Evolutionary conservation across 1,140 invertebrate species (phyloP).

Genomic region (Drosophila serrata): DNA sequence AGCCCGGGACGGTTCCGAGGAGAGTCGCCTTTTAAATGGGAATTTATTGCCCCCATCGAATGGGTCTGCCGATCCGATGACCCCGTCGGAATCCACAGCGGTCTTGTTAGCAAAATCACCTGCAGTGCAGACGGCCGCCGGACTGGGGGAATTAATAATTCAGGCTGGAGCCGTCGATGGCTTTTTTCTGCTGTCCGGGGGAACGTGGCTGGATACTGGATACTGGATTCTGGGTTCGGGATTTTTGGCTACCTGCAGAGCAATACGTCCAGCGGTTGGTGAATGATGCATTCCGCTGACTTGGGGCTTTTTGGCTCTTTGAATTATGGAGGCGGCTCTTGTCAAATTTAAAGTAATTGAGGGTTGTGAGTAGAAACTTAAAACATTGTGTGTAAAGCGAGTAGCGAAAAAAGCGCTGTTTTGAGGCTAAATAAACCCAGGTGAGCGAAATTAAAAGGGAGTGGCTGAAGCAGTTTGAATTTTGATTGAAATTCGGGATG

Average conservation of each 20-base stretch:
- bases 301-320: constrained; percentile 51
- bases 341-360: constrained; percentile 69
- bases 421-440: constrained; percentile 7
- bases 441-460: not conserved
- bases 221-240: constrained; percentile 6
- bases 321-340: constrained; percentile 57
- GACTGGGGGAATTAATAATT: constrained; percentile 61
- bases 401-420: constrained; percentile 24
- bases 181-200: constrained; percentile 20
- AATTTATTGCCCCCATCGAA: constrained; percentile 63
- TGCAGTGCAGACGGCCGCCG: constrained; percentile 61
- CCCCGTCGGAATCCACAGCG: constrained; percentile 52
- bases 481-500: constrained; percentile 3
- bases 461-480: not conserved
- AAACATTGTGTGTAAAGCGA: constrained; percentile 36
- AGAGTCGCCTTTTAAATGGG: constrained; percentile 37
- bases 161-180: constrained; percentile 46
- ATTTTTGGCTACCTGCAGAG: constrained; percentile 47
- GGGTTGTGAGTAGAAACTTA: constrained; percentile 35
- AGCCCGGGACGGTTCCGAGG: constrained; percentile 17
- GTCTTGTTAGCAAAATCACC: constrained; percentile 76
- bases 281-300: constrained; percentile 69
- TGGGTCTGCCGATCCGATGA: constrained; percentile 55
- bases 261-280: constrained; percentile 61
- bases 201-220: constrained; percentile 9